Conservation (phyloP, 2,888 invertebrate species). For the Gerris lacustris region DNA sequence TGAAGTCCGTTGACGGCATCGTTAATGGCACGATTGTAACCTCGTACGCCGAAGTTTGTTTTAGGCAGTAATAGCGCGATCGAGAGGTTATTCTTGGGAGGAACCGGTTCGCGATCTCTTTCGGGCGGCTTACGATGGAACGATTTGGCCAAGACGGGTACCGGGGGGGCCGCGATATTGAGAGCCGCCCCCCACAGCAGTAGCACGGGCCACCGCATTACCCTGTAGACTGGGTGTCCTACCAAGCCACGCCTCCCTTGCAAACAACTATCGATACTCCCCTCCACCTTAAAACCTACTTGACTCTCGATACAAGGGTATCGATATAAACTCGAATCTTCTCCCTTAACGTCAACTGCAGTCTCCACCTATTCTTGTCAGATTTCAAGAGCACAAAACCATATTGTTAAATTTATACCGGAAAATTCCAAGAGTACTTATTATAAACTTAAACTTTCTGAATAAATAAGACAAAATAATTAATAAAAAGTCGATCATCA, state of each 20-base stretch:
- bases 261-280: background rate
- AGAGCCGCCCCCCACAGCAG: constrained; percentile 20
- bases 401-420: no score
- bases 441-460: no score
- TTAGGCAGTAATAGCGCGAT: constrained; percentile 65
- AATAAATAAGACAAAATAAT: no score
- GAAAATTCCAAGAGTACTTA: no score
- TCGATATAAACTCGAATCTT: no score
- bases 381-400: no score
- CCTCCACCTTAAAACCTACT: background rate
- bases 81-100: constrained; percentile 35
- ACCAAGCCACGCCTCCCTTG: background rate
- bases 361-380: no score
- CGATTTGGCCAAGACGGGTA: background rate
- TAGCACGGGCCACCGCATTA: constrained; percentile 21
- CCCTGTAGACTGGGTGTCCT: background rate
- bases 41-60: constrained; percentile 59
- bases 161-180: background rate
- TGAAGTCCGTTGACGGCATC: constrained; percentile 48
- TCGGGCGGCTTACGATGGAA: constrained; percentile 17
- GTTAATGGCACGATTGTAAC: constrained; percentile 53
- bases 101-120: constrained; percentile 8
- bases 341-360: no score
- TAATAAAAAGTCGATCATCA: no score
- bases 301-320: background rate